Evolutionary conservation across 2,888 invertebrate genomes (phyloP).

Genomic region (Drosophila birchii): DNA sequence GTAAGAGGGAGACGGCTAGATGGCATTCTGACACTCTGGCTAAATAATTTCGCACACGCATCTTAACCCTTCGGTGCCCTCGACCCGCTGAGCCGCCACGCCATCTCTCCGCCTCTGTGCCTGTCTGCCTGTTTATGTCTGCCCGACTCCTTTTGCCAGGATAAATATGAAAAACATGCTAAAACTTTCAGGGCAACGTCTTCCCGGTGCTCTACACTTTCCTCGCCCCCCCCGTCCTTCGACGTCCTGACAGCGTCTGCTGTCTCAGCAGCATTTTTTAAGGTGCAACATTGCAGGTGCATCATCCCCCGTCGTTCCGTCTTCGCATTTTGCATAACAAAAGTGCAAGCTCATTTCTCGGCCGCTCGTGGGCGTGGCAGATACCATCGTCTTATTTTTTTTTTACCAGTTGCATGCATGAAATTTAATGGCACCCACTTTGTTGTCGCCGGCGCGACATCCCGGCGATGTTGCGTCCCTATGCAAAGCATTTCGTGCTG

Average conservation of each 20-base stretch:
- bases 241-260: constrained; percentile 47
- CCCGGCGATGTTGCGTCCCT: constrained; percentile 50
- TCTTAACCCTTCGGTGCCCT: constrained; percentile 60
- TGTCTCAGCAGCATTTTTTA: constrained; percentile 73
- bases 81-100: constrained; percentile 42
- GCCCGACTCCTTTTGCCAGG: constrained; percentile 63
- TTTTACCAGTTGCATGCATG: constrained; percentile 76
- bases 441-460: constrained; percentile 70
- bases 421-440: constrained; percentile 81
- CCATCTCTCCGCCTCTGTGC: constrained; percentile 6
- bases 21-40: constrained; percentile 75
- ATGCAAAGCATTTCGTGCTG: constrained; percentile 74
- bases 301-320: constrained; percentile 7
- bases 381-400: constrained; percentile 47
- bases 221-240: neutral
- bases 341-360: constrained; percentile 80
- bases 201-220: constrained; percentile 1
- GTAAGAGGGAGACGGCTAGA: constrained; percentile 33
- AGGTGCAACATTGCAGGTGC: constrained; percentile 75
- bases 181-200: constrained; percentile 72
- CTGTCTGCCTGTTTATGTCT: constrained; percentile 69
- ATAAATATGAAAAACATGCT: constrained; percentile 83
- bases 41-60: constrained; percentile 76
- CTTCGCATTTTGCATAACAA: constrained; percentile 71
- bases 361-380: constrained; percentile 74